Conservation (phyloP, 2,888 invertebrate genomes). For the Didymodactylos carnosus region DNA sequence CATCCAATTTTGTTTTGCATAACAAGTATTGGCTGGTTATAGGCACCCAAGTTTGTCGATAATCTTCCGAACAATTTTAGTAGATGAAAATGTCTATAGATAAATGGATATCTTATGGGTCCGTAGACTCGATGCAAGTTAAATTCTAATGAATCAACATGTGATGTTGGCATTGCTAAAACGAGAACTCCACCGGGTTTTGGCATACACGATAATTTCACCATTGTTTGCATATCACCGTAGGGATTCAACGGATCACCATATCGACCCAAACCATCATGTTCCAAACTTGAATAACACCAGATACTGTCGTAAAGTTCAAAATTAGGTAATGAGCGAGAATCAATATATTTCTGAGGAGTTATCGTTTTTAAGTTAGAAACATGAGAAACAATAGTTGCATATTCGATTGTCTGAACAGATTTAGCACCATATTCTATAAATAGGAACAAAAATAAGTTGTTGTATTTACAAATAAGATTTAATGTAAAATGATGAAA, state of each 20-base stretch:
- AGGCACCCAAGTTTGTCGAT: background rate
- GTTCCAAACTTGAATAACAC: background rate
- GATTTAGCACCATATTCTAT: background rate
- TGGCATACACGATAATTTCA: background rate
- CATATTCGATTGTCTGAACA: constrained; percentile 5
- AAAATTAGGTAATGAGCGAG: background rate
- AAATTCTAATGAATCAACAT: background rate
- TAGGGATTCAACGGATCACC: background rate
- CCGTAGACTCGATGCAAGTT: background rate
- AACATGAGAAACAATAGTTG: background rate
- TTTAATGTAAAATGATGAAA: too few relatives aligned
- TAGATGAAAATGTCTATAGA: background rate
- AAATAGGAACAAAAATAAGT: too few relatives aligned
- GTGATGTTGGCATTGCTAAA: background rate
- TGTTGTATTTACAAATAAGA: too few relatives aligned
- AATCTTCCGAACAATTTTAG: background rate
- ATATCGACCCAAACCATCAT: background rate
- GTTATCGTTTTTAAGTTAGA: background rate
- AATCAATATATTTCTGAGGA: too few relatives aligned
- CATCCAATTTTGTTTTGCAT: background rate
- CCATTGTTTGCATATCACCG: background rate
- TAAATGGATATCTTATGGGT: background rate
- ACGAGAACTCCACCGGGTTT: background rate
- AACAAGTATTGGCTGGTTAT: background rate
- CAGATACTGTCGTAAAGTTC: background rate